Evolutionary conservation across 1,140 invertebrate genomes (phyloP).

Genomic region (Bacillus rossius): DNA sequence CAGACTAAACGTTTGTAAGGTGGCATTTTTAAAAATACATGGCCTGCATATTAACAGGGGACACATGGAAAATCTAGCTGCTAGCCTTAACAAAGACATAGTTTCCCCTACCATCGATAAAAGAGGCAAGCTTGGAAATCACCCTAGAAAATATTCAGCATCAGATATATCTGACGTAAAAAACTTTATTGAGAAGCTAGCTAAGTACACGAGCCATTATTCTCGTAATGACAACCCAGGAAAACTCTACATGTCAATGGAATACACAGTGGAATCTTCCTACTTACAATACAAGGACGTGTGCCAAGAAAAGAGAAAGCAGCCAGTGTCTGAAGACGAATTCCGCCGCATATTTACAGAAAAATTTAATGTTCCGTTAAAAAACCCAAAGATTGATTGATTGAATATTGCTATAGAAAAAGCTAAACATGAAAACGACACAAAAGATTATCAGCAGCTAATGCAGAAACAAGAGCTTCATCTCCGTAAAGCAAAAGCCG

Average conservation of each 20-base stretch:
- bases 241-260: slow-evolving; percentile 9
- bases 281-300: neutral
- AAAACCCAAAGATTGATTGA: slow-evolving; percentile 8
- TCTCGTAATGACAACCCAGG: neutral
- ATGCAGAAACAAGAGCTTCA: neutral
- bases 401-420: neutral
- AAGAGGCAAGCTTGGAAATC: neutral
- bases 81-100: neutral
- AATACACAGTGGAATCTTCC: slow-evolving; percentile 7
- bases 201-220: slow-evolving; percentile 2
- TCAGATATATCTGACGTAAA: neutral
- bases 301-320: neutral
- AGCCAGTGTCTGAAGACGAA: neutral
- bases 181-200: neutral
- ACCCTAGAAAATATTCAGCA: neutral
- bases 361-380: neutral
- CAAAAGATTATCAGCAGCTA: neutral
- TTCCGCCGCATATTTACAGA: slow-evolving; percentile 6
- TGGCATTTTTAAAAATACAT: slow-evolving; percentile 4
- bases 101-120: neutral
- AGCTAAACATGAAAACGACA: neutral
- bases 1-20: neutral
- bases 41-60: neutral
- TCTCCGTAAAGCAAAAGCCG: too few species aligned
- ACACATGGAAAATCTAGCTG: neutral